A percentile compares a stretch with the other conserved stretches of the same genome.
phyloP scores from a whole-genome alignment of 2,888 invertebrate species.

The Agrochola lota region DNA sequence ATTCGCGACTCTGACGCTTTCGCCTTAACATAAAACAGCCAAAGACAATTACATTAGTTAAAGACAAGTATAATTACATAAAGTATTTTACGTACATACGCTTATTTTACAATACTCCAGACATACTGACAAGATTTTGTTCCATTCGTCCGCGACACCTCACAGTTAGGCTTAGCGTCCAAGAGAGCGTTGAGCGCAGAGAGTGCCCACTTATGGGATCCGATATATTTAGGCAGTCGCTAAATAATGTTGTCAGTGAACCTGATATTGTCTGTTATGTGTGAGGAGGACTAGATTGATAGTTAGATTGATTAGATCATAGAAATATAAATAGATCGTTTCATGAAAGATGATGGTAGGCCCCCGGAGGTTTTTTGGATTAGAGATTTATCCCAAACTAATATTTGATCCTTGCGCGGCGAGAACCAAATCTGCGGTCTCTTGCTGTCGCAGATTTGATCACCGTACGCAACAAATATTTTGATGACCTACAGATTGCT shows the following conservation, averaged over 20 bases:
- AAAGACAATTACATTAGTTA: neutral
- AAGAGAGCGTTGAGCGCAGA: neutral
- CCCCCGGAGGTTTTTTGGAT: neutral
- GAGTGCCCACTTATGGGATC: neutral
- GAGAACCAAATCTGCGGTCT: neutral
- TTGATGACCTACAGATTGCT: neutral
- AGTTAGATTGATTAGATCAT: too few relatives aligned
- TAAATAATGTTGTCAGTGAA: neutral
- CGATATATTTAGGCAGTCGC: neutral
- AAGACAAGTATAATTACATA: neutral
- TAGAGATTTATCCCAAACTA: neutral
- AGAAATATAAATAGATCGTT: too few relatives aligned
- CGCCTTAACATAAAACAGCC: too few relatives aligned
- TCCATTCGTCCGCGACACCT: neutral
- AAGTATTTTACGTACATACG: too few relatives aligned
- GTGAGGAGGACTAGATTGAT: too few relatives aligned
- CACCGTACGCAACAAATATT: neutral
- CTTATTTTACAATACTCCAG: neutral
- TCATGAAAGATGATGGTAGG: too few relatives aligned
- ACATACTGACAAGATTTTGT: neutral
- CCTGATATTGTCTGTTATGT: neutral
- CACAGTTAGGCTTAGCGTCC: neutral
- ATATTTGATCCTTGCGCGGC: neutral
- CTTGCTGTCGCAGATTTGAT: neutral
- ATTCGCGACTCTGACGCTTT: too few relatives aligned